These are phyloP conservation scores for Sesia apiformis DNA, from an alignment of 2,888 invertebrate genomes.

Conservation along the genomic window DNA sequence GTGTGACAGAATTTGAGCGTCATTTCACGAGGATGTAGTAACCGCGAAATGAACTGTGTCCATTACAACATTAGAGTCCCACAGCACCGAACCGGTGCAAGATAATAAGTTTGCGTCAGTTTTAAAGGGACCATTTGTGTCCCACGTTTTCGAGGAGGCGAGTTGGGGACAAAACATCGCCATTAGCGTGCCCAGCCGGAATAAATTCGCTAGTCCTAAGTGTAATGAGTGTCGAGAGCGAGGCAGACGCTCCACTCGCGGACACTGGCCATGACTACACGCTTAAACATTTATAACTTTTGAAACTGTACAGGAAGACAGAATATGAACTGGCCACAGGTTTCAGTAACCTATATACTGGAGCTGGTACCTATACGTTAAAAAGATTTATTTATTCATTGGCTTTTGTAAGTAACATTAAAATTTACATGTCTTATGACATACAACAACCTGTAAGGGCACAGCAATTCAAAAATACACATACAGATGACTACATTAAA, in stretches of 20 bases:
- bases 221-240: slow-evolving; percentile 5
- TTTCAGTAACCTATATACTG: too few relatives aligned
- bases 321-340: too few relatives aligned
- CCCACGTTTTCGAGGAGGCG: slow-evolving; percentile 4
- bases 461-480: too few relatives aligned
- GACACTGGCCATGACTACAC: neutral
- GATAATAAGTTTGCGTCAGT: slow-evolving; percentile 2
- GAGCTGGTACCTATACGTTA: too few relatives aligned
- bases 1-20: too few relatives aligned
- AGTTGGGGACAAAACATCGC: slow-evolving; percentile 8
- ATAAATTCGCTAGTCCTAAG: slow-evolving; percentile 5
- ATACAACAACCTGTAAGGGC: too few relatives aligned
- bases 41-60: neutral
- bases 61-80: neutral
- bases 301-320: too few relatives aligned
- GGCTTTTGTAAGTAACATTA: too few relatives aligned
- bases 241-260: neutral
- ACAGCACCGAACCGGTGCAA: neutral
- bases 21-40: too few relatives aligned
- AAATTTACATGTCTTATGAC: too few relatives aligned
- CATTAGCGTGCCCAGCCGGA: slow-evolving; percentile 6
- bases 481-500: too few relatives aligned
- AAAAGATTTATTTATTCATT: too few relatives aligned
- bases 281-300: neutral
- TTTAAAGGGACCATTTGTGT: slow-evolving; percentile 6